Percentiles rank a stretch among this genome's conserved stretches.
Evolutionary conservation across 2,797 vertebrate species (phyloP).

Genomic region (Balearica regulorum): DNA sequence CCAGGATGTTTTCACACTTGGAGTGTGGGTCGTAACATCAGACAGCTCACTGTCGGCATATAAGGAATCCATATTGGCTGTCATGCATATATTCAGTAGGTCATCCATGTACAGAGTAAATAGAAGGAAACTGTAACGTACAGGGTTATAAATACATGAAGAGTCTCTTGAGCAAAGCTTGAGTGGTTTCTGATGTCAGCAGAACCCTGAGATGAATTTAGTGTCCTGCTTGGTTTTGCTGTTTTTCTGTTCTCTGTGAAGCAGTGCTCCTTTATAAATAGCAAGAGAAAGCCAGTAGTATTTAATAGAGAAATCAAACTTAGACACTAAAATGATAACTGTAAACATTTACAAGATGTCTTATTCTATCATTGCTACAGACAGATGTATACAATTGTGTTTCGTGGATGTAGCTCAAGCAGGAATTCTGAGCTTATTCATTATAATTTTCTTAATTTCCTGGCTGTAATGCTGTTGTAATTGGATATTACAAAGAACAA

Average conservation of each 20-base stretch:
- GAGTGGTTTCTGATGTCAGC: conserved; percentile 57
- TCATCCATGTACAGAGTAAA: neutral
- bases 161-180: conserved; percentile 24
- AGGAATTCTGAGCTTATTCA: neutral
- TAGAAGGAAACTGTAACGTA: conserved; percentile 34
- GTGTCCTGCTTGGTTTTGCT: conserved; percentile 22
- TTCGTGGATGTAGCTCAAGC: neutral
- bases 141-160: conserved; percentile 59
- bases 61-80: neutral
- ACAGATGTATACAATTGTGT: neutral
- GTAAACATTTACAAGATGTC: neutral
- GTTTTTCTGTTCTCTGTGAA: neutral
- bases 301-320: conserved; percentile 28
- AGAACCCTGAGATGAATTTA: conserved; percentile 29
- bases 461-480: neutral
- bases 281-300: neutral
- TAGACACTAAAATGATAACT: neutral
- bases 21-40: neutral
- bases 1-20: neutral
- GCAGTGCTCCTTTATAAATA: neutral
- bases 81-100: neutral
- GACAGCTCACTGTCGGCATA: neutral
- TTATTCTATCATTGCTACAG: neutral
- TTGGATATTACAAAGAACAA: neutral
- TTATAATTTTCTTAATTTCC: neutral